Conservation (phyloP, 1,140 invertebrate species). For the Meloidogyne floridensis region DNA sequence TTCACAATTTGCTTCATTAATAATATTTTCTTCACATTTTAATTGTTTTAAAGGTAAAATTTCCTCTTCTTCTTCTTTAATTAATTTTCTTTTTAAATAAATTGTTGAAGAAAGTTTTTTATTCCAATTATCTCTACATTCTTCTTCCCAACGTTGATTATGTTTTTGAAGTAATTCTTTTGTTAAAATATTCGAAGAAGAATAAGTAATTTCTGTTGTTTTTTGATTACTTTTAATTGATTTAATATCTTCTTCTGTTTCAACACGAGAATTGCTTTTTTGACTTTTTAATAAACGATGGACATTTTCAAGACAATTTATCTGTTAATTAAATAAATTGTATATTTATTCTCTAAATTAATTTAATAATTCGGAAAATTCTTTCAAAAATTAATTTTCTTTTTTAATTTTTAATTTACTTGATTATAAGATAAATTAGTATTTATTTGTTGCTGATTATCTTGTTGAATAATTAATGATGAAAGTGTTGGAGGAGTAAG, state of each 20-base stretch:
- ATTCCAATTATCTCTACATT: conserved; percentile 53
- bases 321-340: conserved; percentile 35
- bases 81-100: conserved; percentile 6
- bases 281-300: conserved; percentile 64
- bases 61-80: background rate
- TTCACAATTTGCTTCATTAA: background rate
- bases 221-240: background rate
- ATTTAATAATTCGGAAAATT: conserved; percentile 21
- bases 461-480: background rate
- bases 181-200: conserved; percentile 35
- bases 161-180: conserved; percentile 56
- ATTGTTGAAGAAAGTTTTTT: conserved; percentile 7
- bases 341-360: background rate
- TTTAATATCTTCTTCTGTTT: background rate
- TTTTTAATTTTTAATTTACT: background rate
- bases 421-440: conserved; percentile 26
- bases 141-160: conserved; percentile 54
- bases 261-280: conserved; percentile 6
- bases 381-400: background rate
- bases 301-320: conserved; percentile 65
- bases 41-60: background rate
- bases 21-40: background rate
- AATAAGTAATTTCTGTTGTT: background rate
- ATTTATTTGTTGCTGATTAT: background rate
- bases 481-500: background rate